Percentiles rank a stretch among this genome's conserved stretches.
Evolutionary conservation across 2,888 invertebrate species (phyloP).

Genomic region (Hoplodrina blanda): DNA sequence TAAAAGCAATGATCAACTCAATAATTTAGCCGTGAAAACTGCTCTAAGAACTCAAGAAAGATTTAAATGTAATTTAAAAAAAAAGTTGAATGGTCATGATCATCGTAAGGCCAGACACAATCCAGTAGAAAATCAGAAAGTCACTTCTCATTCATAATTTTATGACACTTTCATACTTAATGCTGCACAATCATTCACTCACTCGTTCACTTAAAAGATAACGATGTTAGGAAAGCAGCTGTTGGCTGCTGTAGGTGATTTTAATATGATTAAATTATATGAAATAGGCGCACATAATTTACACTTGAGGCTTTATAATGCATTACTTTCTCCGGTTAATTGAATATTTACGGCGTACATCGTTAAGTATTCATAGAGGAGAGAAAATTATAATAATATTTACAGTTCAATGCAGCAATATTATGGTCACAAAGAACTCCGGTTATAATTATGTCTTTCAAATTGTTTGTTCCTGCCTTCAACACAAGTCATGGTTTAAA

Average conservation of each 20-base stretch:
- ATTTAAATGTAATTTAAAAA: neutral
- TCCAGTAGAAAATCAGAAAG: conserved; percentile 42
- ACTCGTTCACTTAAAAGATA: conserved; percentile 26
- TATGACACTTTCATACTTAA: conserved; percentile 21
- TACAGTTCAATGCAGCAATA: neutral
- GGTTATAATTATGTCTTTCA: neutral
- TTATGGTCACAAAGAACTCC: neutral
- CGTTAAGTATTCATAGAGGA: neutral
- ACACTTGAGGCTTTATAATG: neutral
- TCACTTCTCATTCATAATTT: conserved; percentile 17
- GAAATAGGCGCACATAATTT: neutral
- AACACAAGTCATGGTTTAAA: neutral
- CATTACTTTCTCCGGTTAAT: conserved; percentile 28
- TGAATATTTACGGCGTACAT: conserved; percentile 19
- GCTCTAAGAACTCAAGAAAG: neutral
- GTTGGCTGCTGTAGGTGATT: neutral
- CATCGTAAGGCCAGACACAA: neutral
- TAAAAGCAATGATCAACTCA: neutral
- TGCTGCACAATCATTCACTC: conserved; percentile 28
- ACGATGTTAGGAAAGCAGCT: conserved; percentile 4
- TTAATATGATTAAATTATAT: conserved; percentile 3
- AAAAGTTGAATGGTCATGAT: neutral
- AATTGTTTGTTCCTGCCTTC: neutral
- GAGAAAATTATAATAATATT: conserved; percentile 23
- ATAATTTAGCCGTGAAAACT: neutral